These are phyloP conservation scores for Ictalurus furcatus DNA, from an alignment of 2,113 vertebrate species.

Conservation along the genomic window DNA sequence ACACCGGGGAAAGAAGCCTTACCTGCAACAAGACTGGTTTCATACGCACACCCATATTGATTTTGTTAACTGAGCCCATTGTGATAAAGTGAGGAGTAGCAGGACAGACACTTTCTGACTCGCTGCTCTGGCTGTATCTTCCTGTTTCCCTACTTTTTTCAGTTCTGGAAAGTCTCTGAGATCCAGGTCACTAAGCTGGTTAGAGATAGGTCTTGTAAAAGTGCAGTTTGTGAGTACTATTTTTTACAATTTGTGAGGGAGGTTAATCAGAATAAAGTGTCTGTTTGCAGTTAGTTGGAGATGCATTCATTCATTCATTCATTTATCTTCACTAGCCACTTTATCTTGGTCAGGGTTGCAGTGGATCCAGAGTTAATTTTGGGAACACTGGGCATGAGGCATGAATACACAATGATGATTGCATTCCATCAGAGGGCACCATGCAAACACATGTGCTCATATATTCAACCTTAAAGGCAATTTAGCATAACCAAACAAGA, in stretches of 20 bases:
- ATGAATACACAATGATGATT: not conserved
- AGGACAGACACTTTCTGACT: slow-evolving; percentile 24
- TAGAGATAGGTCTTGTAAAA: not conserved
- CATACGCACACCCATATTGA: slow-evolving; percentile 72
- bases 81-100: slow-evolving; percentile 12
- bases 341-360: not conserved
- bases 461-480: not conserved
- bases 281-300: not conserved
- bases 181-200: not conserved
- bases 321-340: not conserved
- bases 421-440: not conserved
- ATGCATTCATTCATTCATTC: not conserved
- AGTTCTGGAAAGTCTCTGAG: not conserved
- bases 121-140: not conserved
- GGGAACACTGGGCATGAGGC: not conserved
- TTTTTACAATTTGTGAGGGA: not conserved
- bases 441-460: not conserved
- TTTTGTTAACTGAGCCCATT: slow-evolving; percentile 76
- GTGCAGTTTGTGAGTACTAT: not conserved
- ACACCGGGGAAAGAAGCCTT: slow-evolving; percentile 49
- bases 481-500: not conserved
- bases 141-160: not conserved
- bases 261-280: not conserved
- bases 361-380: not conserved
- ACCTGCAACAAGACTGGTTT: slow-evolving; percentile 65